Conservation (phyloP, 2,888 invertebrate species). For the Papilio demoleus region DNA sequence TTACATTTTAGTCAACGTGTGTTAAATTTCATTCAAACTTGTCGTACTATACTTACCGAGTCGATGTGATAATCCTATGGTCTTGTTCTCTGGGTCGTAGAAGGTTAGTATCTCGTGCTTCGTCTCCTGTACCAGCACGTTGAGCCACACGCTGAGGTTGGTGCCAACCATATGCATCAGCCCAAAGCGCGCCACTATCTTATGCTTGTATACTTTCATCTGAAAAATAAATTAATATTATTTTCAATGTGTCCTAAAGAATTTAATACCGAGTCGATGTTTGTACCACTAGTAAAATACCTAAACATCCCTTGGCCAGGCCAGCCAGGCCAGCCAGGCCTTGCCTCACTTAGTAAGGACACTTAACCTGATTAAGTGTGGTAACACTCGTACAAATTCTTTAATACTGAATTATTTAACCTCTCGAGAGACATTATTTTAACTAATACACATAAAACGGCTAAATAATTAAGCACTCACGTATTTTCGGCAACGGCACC, state of each 20-base stretch:
- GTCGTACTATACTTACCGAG: slow-evolving; percentile 79
- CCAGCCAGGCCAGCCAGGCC: too few relatives aligned
- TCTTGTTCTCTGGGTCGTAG: slow-evolving; percentile 94
- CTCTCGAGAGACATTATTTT: too few relatives aligned
- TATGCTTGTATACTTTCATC: slow-evolving; percentile 95
- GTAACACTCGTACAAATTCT: too few relatives aligned
- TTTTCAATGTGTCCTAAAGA: background rate
- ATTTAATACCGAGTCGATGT: too few relatives aligned
- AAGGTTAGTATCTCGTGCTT: slow-evolving; percentile 97
- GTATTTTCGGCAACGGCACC: too few relatives aligned
- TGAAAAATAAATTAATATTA: slow-evolving; percentile 69
- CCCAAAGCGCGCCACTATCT: slow-evolving; percentile 95
- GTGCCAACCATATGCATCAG: slow-evolving; percentile 99
- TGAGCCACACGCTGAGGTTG: slow-evolving; percentile 98
- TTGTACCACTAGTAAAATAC: too few relatives aligned
- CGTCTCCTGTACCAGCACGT: slow-evolving; percentile 96
- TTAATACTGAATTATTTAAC: too few relatives aligned
- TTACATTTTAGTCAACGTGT: background rate
- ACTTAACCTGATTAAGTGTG: too few relatives aligned
- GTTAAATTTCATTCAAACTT: background rate
- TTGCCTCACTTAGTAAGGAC: too few relatives aligned
- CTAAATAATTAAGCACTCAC: too few relatives aligned
- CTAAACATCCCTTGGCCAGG: too few relatives aligned
- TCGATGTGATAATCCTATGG: slow-evolving; percentile 90
- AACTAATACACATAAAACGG: too few relatives aligned